Conservation (phyloP, 1,140 invertebrate species). For the Lepidurus apus region DNA sequence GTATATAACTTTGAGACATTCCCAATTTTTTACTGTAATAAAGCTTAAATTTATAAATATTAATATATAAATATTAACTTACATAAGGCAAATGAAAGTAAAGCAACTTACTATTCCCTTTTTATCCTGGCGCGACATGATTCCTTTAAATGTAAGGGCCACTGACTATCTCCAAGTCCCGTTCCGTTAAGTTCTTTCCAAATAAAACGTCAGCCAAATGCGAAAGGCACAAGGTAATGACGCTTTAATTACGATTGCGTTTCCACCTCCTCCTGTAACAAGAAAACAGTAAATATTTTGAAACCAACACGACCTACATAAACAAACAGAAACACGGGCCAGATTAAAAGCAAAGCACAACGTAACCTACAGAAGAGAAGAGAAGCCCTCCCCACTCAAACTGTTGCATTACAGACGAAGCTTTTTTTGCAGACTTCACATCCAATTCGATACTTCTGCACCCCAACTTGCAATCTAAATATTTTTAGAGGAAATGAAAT, state of each 20-base stretch:
- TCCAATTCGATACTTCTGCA: not conserved
- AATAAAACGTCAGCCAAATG: not conserved
- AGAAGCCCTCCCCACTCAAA: not conserved
- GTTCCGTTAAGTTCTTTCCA: not conserved
- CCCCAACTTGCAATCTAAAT: not conserved
- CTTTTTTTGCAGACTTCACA: not conserved
- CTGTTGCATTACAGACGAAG: not conserved
- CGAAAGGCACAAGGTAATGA: not conserved
- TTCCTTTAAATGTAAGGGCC: not conserved
- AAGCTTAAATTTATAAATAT: no score
- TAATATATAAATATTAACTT: not conserved
- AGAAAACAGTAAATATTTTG: not conserved
- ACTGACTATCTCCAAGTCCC: not conserved
- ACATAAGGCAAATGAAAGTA: not conserved
- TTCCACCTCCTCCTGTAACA: not conserved
- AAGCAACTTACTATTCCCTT: conserved; percentile 6
- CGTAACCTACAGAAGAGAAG: no score
- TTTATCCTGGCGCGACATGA: conserved; percentile 30
- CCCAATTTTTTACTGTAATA: no score
- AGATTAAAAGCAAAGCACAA: no score
- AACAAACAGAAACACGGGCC: not conserved
- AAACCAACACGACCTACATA: conserved; percentile 4
- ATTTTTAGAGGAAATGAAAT: not conserved
- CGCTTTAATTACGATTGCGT: not conserved
- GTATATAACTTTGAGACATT: not conserved